phyloP scores from a whole-genome alignment of 23 tunicate species.

The Ciona savignyi region DNA sequence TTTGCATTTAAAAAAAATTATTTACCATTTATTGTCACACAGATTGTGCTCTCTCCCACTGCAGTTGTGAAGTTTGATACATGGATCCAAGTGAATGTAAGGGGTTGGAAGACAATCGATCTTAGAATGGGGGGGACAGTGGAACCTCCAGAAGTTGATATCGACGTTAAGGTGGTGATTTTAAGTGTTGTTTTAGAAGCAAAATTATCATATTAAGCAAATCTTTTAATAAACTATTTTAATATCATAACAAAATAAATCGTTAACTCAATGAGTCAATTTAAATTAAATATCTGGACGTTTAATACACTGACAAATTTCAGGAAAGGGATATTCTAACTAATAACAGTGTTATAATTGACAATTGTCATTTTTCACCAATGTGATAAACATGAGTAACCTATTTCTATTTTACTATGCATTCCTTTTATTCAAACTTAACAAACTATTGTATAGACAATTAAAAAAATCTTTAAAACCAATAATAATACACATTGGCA shows the following conservation, averaged over 20 bases:
- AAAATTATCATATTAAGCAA: not conserved
- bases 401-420: no score
- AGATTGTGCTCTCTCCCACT: conserved; percentile 62
- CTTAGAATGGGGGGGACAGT: conserved; percentile 87
- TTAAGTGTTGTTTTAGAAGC: not conserved
- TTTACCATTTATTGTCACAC: conserved; percentile 2
- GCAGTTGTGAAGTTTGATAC: conserved; percentile 89
- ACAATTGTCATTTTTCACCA: no score
- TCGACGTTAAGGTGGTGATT: conserved; percentile 63
- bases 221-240: no score
- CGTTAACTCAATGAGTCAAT: not conserved
- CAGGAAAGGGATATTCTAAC: no score
- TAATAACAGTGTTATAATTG: no score
- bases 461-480: no score
- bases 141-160: conserved; percentile 84
- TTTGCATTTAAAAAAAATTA: no score
- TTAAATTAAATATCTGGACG: not conserved
- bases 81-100: conserved; percentile 84
- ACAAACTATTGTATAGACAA: no score
- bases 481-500: no score
- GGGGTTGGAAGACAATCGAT: conserved; percentile 89
- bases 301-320: no score
- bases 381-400: no score
- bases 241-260: not conserved
- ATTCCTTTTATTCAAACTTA: no score